These are phyloP conservation scores for Ramphastos sulfuratus DNA, from an alignment of 2,113 vertebrate species.

Conservation along the genomic window DNA sequence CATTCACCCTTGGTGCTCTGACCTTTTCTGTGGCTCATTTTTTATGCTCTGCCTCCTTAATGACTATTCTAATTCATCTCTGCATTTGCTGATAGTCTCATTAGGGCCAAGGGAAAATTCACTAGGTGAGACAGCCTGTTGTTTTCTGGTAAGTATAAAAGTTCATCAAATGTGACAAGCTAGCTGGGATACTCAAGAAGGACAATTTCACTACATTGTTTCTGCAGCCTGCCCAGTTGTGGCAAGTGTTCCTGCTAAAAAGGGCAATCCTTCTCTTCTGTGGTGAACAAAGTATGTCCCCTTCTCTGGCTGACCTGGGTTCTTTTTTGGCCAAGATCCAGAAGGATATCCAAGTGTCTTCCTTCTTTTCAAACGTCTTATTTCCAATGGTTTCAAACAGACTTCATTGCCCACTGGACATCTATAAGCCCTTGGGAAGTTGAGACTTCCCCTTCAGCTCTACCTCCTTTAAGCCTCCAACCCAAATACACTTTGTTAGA, in stretches of 20 bases:
- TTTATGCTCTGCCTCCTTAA: constrained; percentile 45
- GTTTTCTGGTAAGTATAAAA: constrained; percentile 8
- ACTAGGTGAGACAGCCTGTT: constrained; percentile 28
- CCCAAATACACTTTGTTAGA: not conserved
- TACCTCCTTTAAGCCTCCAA: not conserved
- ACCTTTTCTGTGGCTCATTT: constrained; percentile 51
- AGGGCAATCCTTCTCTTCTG: not conserved
- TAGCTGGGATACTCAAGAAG: not conserved
- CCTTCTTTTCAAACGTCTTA: not conserved
- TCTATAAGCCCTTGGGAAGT: not conserved
- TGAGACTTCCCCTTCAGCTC: not conserved
- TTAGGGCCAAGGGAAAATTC: constrained; percentile 19
- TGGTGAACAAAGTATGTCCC: not conserved
- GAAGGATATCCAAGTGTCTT: not conserved
- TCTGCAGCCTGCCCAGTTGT: not conserved
- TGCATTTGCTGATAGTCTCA: not conserved
- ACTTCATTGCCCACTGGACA: not conserved
- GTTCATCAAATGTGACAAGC: constrained; percentile 16
- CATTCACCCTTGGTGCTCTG: not conserved
- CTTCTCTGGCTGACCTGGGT: not conserved
- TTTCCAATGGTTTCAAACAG: not conserved
- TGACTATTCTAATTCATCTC: constrained; percentile 38
- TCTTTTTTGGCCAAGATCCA: not conserved
- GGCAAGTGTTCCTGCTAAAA: not conserved
- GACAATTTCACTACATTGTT: not conserved